Percentiles rank a stretch among this genome's conserved stretches.
Conservation (phyloP, 1,140 invertebrate genomes). For the Procambarus clarkii region DNA sequence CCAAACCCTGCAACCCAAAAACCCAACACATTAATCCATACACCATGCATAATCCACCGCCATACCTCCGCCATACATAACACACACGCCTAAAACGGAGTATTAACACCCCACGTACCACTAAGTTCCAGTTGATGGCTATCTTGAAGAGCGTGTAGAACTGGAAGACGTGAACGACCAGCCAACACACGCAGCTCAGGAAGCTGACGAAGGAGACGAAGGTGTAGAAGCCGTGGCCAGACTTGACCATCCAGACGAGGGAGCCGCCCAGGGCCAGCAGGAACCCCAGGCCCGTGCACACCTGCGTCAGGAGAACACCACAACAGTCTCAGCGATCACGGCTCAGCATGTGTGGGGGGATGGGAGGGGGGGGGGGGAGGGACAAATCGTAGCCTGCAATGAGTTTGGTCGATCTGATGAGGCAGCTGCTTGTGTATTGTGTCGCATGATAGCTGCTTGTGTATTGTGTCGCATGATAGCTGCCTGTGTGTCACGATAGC, state of each 20-base stretch:
- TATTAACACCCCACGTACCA: background rate
- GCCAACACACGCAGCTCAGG: conserved; percentile 40
- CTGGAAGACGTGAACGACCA: conserved; percentile 19
- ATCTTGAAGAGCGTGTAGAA: conserved; percentile 19
- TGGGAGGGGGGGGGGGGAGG: too few relatives aligned
- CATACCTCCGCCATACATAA: too few relatives aligned
- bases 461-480: too few relatives aligned
- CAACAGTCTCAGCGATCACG: background rate
- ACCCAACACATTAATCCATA: background rate
- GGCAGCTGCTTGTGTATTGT: too few relatives aligned
- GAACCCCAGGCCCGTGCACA: conserved; percentile 22
- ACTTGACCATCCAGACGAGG: conserved; percentile 17
- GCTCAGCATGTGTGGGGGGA: background rate
- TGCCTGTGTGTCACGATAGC: too few relatives aligned
- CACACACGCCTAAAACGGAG: too few relatives aligned
- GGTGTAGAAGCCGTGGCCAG: conserved; percentile 38
- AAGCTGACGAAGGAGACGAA: conserved; percentile 26
- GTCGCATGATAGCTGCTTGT: too few relatives aligned
- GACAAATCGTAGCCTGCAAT: too few relatives aligned
- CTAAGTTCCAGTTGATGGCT: conserved; percentile 30
- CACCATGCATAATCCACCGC: too few relatives aligned
- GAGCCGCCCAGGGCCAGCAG: background rate
- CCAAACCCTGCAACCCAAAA: conserved; percentile 16
- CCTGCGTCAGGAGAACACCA: background rate
- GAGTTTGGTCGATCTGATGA: too few relatives aligned